phyloP scores from a whole-genome alignment of 2,797 vertebrate genomes.

The Melanotaenia parkinsoni region DNA sequence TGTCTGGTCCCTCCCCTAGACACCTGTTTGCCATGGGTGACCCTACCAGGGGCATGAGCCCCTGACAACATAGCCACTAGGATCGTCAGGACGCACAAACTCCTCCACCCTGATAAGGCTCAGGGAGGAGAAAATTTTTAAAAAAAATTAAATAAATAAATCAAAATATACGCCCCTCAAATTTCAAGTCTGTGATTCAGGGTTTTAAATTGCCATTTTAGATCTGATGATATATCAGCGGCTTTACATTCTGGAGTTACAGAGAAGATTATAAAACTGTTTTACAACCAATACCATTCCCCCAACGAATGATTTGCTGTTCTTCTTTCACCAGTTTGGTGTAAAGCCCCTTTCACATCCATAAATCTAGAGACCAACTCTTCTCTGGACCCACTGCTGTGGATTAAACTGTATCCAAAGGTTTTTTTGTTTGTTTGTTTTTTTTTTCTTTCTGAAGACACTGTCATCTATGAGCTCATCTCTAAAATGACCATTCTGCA shows the following conservation, averaged over 20 bases:
- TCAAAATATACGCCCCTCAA: background rate
- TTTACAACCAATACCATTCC: background rate
- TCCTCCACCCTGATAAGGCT: too few relatives aligned
- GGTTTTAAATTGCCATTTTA: background rate
- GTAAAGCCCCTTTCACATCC: constrained; percentile 10
- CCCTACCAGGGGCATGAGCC: too few relatives aligned
- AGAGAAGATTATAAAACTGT: background rate
- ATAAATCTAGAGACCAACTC: background rate
- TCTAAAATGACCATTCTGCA: constrained; percentile 1
- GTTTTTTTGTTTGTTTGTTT: background rate
- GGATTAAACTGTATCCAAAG: background rate
- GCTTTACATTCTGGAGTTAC: background rate
- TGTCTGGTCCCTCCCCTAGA: too few relatives aligned
- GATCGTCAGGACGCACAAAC: too few relatives aligned
- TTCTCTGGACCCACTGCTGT: background rate
- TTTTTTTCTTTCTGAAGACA: background rate
- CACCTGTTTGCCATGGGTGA: too few relatives aligned
- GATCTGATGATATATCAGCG: background rate
- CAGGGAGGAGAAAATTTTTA: too few relatives aligned
- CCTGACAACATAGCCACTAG: too few relatives aligned
- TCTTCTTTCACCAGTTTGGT: too few relatives aligned
- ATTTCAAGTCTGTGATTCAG: constrained; percentile 7
- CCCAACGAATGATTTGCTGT: background rate
- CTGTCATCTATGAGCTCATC: background rate
- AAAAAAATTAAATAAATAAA: background rate